phyloP scores from a whole-genome alignment of 1,140 invertebrate species.

The Potamilus streckersoni region DNA sequence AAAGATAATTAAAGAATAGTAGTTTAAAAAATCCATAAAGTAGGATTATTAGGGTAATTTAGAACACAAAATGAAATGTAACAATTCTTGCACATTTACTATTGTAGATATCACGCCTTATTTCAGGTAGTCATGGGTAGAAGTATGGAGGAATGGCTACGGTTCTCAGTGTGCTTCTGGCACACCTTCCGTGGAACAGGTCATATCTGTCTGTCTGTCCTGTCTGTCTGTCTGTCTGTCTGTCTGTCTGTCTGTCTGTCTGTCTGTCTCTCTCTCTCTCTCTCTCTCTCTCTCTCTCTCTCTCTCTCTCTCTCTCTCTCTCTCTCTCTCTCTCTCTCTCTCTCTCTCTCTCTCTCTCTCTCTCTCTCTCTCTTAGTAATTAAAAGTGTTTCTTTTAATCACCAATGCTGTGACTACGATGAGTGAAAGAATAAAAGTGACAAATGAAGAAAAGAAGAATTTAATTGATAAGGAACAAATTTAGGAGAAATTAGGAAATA shows the following conservation, averaged over 20 bases:
- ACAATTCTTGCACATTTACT: neutral
- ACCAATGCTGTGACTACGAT: too few species aligned
- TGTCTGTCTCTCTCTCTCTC: too few species aligned
- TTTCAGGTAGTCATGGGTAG: slow-evolving; percentile 64
- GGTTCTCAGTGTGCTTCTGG: slow-evolving; percentile 73
- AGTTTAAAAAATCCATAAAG: neutral
- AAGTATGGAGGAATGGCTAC: slow-evolving; percentile 78
- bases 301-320: neutral
- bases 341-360: too few species aligned
- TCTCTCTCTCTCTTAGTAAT: too few species aligned
- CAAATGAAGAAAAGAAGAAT: neutral
- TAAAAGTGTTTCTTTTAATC: too few species aligned
- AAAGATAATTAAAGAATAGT: neutral
- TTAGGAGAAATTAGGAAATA: neutral
- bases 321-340: neutral
- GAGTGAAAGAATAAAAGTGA: neutral
- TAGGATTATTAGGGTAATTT: neutral
- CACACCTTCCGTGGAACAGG: slow-evolving; percentile 71
- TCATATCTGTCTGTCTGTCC: too few species aligned
- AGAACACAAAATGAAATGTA: neutral
- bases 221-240: too few species aligned
- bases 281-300: too few species aligned
- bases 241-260: too few species aligned
- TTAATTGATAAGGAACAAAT: neutral
- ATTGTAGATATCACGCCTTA: neutral